Percentiles rank a stretch among this genome's conserved stretches.
Evolutionary conservation across 2,797 vertebrate species (phyloP).

Genomic region (Miichthys miiuy): DNA sequence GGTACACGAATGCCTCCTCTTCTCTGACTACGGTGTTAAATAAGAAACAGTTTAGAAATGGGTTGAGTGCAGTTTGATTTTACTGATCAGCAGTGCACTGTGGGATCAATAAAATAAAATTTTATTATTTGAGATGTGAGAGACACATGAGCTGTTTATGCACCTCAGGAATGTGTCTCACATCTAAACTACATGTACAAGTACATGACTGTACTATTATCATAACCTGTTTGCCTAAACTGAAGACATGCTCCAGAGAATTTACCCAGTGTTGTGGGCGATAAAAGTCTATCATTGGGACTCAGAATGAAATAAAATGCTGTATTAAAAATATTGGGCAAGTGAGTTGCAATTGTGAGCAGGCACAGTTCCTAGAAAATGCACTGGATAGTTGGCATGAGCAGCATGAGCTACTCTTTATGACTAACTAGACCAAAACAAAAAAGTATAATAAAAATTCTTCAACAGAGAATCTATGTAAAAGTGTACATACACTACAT

Average conservation of each 20-base stretch:
- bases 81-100: background rate
- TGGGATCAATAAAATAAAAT: background rate
- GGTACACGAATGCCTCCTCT: slow-evolving; percentile 79
- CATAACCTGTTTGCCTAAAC: background rate
- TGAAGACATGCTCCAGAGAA: too few relatives aligned
- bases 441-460: background rate
- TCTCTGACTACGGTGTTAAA: background rate
- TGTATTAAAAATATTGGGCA: background rate
- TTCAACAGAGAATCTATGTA: background rate
- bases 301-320: background rate
- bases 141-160: background rate
- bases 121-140: background rate
- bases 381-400: background rate
- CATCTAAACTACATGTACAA: too few relatives aligned
- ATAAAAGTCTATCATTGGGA: background rate
- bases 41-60: background rate
- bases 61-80: background rate
- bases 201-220: background rate
- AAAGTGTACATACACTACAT: background rate
- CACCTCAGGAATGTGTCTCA: background rate
- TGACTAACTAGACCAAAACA: background rate
- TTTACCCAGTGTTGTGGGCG: too few relatives aligned
- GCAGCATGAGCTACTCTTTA: too few relatives aligned
- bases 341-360: background rate
- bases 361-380: background rate